These are phyloP conservation scores for Branchinecta sandiegonensis DNA, from an alignment of 2,888 invertebrate genomes.

Conservation along the genomic window DNA sequence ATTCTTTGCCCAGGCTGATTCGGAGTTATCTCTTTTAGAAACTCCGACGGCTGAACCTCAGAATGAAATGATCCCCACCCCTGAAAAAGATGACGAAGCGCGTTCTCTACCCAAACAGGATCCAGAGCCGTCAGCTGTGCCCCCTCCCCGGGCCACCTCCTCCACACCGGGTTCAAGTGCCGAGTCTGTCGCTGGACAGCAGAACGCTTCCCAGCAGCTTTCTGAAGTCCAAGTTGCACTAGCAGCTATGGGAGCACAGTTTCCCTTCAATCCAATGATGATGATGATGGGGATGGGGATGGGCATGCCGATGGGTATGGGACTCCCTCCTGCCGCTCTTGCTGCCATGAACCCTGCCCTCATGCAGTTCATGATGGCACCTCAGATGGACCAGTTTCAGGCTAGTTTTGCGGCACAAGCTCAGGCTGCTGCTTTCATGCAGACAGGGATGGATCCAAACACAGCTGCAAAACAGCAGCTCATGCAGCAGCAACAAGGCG, in stretches of 20 bases:
- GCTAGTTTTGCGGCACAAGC: constrained; percentile 29
- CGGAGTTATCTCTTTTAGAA: background rate
- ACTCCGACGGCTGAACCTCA: constrained; percentile 21
- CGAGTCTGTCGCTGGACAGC: constrained; percentile 39
- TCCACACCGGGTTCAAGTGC: constrained; percentile 47
- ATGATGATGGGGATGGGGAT: constrained; percentile 49
- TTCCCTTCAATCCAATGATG: constrained; percentile 81
- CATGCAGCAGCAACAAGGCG: constrained; percentile 29
- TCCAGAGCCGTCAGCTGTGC: constrained; percentile 38
- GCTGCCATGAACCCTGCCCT: constrained; percentile 91
- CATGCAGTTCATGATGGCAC: constrained; percentile 75
- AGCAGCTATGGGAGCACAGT: constrained; percentile 58
- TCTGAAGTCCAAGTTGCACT: constrained; percentile 70
- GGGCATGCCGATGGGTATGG: constrained; percentile 61
- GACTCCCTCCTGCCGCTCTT: constrained; percentile 49
- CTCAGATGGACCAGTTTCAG: constrained; percentile 50
- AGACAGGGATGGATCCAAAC: constrained; percentile 33
- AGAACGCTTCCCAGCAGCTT: constrained; percentile 53
- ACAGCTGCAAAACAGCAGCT: constrained; percentile 33
- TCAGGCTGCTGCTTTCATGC: constrained; percentile 25
- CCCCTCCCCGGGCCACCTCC: constrained; percentile 45
- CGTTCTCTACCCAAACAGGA: constrained; percentile 18
- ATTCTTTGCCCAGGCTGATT: background rate
- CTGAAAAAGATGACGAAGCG: background rate
- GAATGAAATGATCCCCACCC: constrained; percentile 23